Conservation (phyloP, 2,113 vertebrate species). For the Numida meleagris region DNA sequence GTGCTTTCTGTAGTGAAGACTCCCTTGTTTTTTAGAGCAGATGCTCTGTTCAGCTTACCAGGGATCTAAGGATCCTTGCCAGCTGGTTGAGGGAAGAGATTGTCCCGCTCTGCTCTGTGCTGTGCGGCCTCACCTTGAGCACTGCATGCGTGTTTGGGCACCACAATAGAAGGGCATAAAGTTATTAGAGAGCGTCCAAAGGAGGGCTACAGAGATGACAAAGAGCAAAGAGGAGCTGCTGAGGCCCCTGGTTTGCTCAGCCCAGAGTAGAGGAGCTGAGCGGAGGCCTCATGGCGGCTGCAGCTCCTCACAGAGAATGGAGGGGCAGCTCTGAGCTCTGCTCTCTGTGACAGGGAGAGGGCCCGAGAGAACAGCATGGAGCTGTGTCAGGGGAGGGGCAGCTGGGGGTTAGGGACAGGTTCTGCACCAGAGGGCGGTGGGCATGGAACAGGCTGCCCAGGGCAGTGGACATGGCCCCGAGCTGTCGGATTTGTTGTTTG, state of each 20-base stretch:
- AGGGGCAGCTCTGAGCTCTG: no score
- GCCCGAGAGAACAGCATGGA: no score
- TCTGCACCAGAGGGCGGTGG: no score
- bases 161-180: background rate
- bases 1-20: background rate
- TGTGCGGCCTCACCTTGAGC: background rate
- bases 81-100: background rate
- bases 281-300: no score
- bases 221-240: background rate
- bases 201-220: no score
- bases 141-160: background rate
- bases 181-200: background rate
- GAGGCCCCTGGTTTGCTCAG: background rate
- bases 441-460: no score
- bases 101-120: background rate
- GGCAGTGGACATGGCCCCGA: no score
- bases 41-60: background rate
- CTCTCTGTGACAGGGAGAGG: no score
- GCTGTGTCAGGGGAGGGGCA: no score
- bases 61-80: background rate
- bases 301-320: no score
- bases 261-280: background rate
- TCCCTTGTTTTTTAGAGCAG: background rate
- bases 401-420: no score
- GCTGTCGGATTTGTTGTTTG: no score